Conservation (phyloP, 1,140 invertebrate genomes). For the Camponotus vicinus region DNA sequence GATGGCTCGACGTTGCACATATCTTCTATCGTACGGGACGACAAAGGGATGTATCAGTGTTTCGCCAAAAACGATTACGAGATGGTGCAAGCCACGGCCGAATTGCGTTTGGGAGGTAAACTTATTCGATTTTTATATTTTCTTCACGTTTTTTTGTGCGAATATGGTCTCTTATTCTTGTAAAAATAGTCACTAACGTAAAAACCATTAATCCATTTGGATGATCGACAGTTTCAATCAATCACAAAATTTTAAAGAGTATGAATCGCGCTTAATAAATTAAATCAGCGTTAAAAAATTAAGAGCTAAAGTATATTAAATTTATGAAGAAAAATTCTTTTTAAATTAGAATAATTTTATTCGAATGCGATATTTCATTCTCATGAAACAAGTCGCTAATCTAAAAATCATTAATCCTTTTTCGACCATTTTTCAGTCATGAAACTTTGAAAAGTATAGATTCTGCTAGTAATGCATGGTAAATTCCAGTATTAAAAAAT, state of each 20-base stretch:
- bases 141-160: neutral
- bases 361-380: no score
- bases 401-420: neutral
- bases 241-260: no score
- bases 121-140: slow-evolving; percentile 41
- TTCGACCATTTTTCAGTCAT: neutral
- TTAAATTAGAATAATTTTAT: no score
- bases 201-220: no score
- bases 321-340: no score
- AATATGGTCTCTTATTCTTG: neutral
- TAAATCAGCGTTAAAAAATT: no score
- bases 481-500: neutral
- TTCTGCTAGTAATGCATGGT: neutral
- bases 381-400: neutral
- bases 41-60: slow-evolving; percentile 96
- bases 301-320: no score
- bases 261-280: no score
- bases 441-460: neutral
- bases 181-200: neutral
- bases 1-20: slow-evolving; percentile 86
- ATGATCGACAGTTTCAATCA: no score
- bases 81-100: slow-evolving; percentile 93
- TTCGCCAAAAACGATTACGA: slow-evolving; percentile 94
- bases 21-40: slow-evolving; percentile 90
- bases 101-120: slow-evolving; percentile 94